Conservation (phyloP, 2,797 vertebrate species). For the Rhynchotus rufescens region DNA sequence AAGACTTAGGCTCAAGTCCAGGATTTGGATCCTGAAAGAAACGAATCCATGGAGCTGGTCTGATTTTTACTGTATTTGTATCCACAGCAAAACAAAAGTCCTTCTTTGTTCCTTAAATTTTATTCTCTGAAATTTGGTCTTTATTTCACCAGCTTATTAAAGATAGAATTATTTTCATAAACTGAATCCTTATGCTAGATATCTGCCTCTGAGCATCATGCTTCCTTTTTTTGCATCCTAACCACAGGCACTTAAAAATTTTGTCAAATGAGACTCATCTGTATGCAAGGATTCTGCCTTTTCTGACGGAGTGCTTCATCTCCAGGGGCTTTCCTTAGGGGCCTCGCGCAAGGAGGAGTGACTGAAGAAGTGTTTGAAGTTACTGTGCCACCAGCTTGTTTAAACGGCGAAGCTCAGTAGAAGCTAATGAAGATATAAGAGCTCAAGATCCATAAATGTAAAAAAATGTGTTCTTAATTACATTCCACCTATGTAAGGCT, state of each 20-base stretch:
- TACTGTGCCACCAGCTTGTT: neutral
- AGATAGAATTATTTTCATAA: neutral
- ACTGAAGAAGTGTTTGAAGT: conserved; percentile 34
- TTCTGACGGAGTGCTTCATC: neutral
- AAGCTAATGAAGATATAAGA: neutral
- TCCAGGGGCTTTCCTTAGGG: neutral
- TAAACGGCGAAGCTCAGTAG: neutral
- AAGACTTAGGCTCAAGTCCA: neutral
- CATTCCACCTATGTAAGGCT: neutral
- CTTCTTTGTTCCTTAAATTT: neutral
- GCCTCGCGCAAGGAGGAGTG: conserved; percentile 6
- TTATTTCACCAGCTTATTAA: neutral
- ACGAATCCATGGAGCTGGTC: neutral
- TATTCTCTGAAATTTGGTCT: neutral
- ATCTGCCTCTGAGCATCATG: neutral
- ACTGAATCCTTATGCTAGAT: neutral
- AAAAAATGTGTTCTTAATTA: neutral
- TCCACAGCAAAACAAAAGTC: neutral
- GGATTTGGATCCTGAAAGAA: neutral
- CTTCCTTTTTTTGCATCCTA: neutral
- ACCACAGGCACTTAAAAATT: neutral
- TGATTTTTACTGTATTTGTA: neutral
- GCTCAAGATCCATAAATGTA: conserved; percentile 17
- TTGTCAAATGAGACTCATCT: neutral
- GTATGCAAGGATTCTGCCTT: neutral